A percentile compares a stretch with the other conserved stretches of the same genome.
Evolutionary conservation across 2,113 vertebrate species (phyloP).

Genomic region (Setophaga kirtlandii): DNA sequence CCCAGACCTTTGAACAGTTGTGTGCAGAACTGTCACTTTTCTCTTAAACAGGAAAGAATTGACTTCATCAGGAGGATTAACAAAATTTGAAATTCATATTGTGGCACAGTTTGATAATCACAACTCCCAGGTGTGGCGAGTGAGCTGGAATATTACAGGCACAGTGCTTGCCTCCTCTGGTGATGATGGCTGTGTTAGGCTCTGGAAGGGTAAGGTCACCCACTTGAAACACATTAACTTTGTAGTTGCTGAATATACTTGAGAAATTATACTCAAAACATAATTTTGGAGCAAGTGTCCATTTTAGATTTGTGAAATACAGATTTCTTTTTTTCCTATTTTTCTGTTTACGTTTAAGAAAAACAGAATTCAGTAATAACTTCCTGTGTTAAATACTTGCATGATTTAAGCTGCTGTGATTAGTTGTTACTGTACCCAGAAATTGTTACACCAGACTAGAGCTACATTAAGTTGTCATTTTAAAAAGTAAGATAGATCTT

Average conservation of each 20-base stretch:
- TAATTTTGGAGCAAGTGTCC: neutral
- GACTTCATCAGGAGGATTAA: conserved; percentile 85
- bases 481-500: neutral
- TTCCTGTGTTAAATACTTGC: neutral
- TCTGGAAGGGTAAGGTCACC: conserved; percentile 91
- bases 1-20: neutral
- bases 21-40: neutral
- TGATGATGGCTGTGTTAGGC: conserved; percentile 94
- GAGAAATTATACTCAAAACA: neutral
- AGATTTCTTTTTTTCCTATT: neutral
- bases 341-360: neutral
- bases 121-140: conserved; percentile 97
- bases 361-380: neutral
- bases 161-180: conserved; percentile 96
- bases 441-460: neutral
- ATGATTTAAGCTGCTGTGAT: neutral
- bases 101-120: conserved; percentile 97
- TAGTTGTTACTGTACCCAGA: neutral
- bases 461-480: neutral
- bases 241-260: neutral
- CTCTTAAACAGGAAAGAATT: conserved; percentile 85
- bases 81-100: conserved; percentile 94
- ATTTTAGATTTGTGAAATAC: neutral
- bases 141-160: conserved; percentile 98
- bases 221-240: neutral